Evolutionary conservation across 2,888 invertebrate species (phyloP), one percentile per base, ranked within the genome.

Genomic region (Lepeophtheirus nordmannii): DNA sequence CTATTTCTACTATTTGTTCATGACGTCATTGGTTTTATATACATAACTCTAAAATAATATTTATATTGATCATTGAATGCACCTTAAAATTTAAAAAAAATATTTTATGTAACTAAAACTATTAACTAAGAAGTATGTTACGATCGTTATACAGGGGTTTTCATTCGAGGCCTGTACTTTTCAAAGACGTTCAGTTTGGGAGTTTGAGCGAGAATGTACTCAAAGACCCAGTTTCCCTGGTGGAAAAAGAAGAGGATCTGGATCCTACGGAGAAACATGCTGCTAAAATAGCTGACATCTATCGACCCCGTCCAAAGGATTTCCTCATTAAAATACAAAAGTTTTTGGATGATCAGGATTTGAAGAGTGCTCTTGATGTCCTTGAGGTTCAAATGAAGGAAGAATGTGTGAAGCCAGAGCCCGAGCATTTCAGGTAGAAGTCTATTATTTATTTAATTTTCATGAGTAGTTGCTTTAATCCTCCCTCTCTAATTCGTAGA

Each of bases 351-450:
- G 22, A 46, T 12, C 14, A 46, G 11, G 63, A 63, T 56, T 70
- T 80, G 5, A 72, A 83, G 71, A 85, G 86, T 74, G 92, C 92
- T 0, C 79, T 91, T 22, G 82, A 84, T 70, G 81, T 92, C 1
- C 74, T 92, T 61, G 86, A 89, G 73, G 77, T 82, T n/a, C 79
- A 80, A 74, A 85, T 89, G 84, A 73, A 85, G 74, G 80, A 83
- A 71, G 90, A 92, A 74, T 79, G 82, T 71, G 86, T 85, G 0
- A 83, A 84, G 74, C 91, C 92, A 0, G 84, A 82, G 58, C 46
- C 65, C 20, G 53, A 58, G 20, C 20, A 46, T 46, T 67, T 46
- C 30, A 58, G 57, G 11, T 68, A 81, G 79, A n/a, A n/a, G n/a
- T n/a, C n/a, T n/a, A n/a, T 69, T 30, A 30, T 30, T 30, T 30